phyloP scores from a whole-genome alignment of 2,113 vertebrate species.

The Tenrec ecaudatus region DNA sequence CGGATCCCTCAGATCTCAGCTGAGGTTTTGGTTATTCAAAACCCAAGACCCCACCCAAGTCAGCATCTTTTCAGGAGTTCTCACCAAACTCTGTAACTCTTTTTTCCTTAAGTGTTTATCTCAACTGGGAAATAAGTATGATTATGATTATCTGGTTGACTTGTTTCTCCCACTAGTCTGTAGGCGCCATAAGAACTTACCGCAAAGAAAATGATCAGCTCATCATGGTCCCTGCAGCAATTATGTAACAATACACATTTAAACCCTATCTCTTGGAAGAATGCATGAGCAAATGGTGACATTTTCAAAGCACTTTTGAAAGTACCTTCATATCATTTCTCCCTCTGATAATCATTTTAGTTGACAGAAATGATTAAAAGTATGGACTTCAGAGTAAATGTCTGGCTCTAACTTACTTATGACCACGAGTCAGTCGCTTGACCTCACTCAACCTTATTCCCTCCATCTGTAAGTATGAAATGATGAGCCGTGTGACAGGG shows the following conservation, averaged over 20 bases:
- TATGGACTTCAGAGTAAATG: neutral
- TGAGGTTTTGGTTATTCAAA: conserved; percentile 25
- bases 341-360: conserved; percentile 43
- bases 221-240: neutral
- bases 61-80: conserved; percentile 6
- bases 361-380: conserved; percentile 13
- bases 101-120: neutral
- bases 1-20: neutral
- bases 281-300: neutral
- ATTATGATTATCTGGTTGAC: conserved; percentile 26
- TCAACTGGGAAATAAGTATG: conserved; percentile 43
- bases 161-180: neutral
- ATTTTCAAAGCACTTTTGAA: conserved; percentile 12
- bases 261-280: neutral
- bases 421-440: neutral
- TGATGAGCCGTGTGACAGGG: neutral
- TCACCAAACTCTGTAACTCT: neutral
- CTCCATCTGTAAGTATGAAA: conserved; percentile 13
- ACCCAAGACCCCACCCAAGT: neutral
- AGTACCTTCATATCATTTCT: neutral
- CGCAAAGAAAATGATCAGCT: neutral
- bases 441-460: neutral
- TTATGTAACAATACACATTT: neutral
- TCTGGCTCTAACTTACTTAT: conserved; percentile 1
- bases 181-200: neutral